Conservation (phyloP, 2,888 invertebrate genomes). For the Eupithecia tripunctaria region DNA sequence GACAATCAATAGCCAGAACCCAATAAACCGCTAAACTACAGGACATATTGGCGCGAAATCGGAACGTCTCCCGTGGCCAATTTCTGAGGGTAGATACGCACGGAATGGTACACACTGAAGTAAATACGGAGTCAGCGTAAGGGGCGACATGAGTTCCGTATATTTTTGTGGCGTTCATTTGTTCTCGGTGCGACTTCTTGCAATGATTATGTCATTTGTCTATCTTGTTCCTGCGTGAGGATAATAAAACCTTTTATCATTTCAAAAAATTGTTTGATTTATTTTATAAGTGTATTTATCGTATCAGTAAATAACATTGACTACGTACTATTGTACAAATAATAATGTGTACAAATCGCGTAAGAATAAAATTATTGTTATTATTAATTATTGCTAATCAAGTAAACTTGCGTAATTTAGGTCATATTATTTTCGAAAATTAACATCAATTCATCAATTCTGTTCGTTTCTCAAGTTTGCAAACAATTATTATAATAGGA, state of each 20-base stretch:
- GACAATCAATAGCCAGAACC: slow-evolving; percentile 52
- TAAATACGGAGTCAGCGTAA: slow-evolving; percentile 67
- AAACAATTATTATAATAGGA: background rate
- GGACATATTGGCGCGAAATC: slow-evolving; percentile 77
- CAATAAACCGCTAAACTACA: slow-evolving; percentile 72
- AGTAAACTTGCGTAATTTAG: no score
- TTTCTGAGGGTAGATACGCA: slow-evolving; percentile 68
- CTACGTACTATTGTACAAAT: no score
- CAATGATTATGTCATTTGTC: background rate
- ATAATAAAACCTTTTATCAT: background rate
- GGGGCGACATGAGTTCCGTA: slow-evolving; percentile 5
- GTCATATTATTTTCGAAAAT: no score
- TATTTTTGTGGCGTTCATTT: background rate
- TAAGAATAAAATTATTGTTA: no score
- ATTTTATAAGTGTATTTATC: no score
- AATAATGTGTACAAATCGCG: no score
- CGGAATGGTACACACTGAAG: slow-evolving; percentile 62
- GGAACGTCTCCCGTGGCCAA: slow-evolving; percentile 77
- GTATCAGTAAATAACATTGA: no score
- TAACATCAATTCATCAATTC: no score
- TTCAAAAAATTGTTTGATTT: background rate
- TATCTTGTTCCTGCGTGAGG: background rate
- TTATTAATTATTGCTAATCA: no score
- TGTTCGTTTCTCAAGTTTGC: background rate
- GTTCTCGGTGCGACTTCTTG: background rate